These are phyloP conservation scores for Acipenser transmontanus DNA, from an alignment of 2,797 vertebrate genomes.

Conservation along the genomic window DNA sequence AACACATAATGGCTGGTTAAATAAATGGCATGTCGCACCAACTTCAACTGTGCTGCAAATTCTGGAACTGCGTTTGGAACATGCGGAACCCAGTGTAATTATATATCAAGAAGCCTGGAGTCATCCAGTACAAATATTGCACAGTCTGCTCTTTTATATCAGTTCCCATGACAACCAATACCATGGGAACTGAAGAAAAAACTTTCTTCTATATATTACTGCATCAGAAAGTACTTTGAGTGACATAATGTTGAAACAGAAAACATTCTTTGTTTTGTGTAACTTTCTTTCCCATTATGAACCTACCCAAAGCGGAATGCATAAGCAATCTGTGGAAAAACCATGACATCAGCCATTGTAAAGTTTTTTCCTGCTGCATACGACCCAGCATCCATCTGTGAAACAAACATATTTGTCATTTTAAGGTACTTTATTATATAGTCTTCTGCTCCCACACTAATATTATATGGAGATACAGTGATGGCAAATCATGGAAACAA, in stretches of 20 bases:
- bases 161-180: too few species aligned
- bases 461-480: neutral
- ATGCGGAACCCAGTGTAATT: too few species aligned
- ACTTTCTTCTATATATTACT: neutral
- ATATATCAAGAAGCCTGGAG: too few species aligned
- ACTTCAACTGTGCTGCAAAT: too few species aligned
- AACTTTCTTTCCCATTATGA: neutral
- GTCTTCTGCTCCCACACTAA: neutral
- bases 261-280: neutral
- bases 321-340: slow-evolving; percentile 42
- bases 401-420: neutral
- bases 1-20: too few species aligned
- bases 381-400: slow-evolving; percentile 26
- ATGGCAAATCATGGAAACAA: neutral
- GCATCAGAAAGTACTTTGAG: neutral
- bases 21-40: too few species aligned
- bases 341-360: slow-evolving; percentile 49
- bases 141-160: too few species aligned
- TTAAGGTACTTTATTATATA: neutral
- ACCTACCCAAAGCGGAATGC: slow-evolving; percentile 46
- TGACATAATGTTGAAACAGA: neutral
- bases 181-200: too few species aligned
- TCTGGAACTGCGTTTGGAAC: too few species aligned
- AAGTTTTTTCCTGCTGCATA: slow-evolving; percentile 50
- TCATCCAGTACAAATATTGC: too few species aligned